These are phyloP conservation scores for Vimba vimba DNA, from an alignment of 2,113 vertebrate species.

Conservation along the genomic window DNA sequence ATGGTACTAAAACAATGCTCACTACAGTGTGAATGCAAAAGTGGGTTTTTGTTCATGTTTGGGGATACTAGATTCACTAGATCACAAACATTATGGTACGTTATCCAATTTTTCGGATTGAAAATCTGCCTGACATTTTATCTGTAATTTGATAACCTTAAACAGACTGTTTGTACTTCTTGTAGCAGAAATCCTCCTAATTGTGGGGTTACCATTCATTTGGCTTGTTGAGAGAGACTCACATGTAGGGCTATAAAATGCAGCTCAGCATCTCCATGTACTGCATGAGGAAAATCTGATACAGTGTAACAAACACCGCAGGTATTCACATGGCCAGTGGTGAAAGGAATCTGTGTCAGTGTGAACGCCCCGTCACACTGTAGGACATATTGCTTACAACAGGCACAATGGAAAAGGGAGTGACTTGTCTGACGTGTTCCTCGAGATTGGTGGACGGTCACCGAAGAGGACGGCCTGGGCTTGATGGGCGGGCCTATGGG, in stretches of 20 bases:
- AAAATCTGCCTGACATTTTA: background rate
- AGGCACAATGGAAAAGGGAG: constrained; percentile 80
- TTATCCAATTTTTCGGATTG: background rate
- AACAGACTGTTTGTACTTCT: background rate
- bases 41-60: background rate
- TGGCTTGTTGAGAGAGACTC: background rate
- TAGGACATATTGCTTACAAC: constrained; percentile 90
- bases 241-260: background rate
- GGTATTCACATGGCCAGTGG: constrained; percentile 80
- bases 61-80: background rate
- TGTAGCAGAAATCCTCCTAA: background rate
- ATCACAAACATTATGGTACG: background rate
- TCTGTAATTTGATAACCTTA: background rate
- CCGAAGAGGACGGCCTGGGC: constrained; percentile 79
- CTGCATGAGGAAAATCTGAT: constrained; percentile 65
- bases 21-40: background rate
- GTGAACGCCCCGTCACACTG: constrained; percentile 80
- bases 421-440: constrained; percentile 86
- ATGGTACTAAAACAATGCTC: background rate
- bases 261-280: background rate
- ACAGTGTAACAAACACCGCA: constrained; percentile 82
- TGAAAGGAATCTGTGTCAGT: constrained; percentile 84
- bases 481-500: constrained; percentile 77
- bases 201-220: background rate
- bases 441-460: constrained; percentile 85